Conservation (phyloP, 1,140 invertebrate genomes). For the Lucilia cuprina region DNA sequence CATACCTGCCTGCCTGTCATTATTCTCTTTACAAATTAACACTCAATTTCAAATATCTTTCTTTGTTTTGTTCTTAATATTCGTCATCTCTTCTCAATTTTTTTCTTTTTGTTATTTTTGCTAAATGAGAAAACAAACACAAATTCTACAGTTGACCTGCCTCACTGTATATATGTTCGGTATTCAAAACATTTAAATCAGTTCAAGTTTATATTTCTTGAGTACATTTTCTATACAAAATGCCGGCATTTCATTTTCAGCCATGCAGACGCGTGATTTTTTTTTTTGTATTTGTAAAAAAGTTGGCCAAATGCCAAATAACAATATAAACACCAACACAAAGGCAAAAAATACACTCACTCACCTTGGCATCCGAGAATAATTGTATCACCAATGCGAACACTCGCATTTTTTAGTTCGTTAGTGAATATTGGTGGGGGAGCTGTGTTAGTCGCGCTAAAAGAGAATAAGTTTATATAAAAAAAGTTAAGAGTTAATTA, state of each 20-base stretch:
- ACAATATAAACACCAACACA: neutral
- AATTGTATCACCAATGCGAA: constrained; percentile 78
- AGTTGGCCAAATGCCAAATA: constrained; percentile 33
- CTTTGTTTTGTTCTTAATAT: constrained; percentile 55
- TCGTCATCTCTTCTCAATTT: constrained; percentile 12
- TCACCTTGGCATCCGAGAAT: constrained; percentile 77
- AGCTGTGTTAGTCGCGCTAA: constrained; percentile 63
- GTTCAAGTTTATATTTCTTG: constrained; percentile 54
- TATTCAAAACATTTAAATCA: constrained; percentile 44
- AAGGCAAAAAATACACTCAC: constrained; percentile 36
- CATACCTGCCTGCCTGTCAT: too few relatives aligned
- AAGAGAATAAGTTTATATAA: constrained; percentile 24
- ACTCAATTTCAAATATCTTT: constrained; percentile 39
- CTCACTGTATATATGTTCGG: constrained; percentile 42
- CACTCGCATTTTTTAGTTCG: constrained; percentile 74
- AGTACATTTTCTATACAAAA: neutral
- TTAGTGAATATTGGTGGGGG: constrained; percentile 78
- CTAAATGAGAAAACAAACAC: neutral
- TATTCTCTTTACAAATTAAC: neutral
- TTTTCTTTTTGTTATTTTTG: neutral
- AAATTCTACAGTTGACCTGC: constrained; percentile 54
- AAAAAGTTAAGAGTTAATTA: neutral
- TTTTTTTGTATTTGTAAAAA: neutral
- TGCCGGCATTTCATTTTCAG: constrained; percentile 20
- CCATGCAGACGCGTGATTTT: neutral